Percentiles rank a stretch among this genome's conserved stretches.
These are phyloP conservation scores for Lithosia quadra DNA, from an alignment of 2,888 invertebrate genomes.

Conservation along the genomic window DNA sequence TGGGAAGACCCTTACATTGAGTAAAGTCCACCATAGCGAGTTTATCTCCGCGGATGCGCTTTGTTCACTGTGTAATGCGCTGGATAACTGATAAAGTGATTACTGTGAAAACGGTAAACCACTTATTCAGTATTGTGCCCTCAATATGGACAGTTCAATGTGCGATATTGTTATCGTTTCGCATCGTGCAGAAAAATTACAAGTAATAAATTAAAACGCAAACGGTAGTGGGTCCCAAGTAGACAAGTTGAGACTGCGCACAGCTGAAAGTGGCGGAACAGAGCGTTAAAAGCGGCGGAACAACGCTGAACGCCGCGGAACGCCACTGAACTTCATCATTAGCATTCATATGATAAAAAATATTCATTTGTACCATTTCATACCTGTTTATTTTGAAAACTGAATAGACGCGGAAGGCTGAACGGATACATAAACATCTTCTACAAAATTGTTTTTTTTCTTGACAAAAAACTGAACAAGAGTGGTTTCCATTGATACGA, in stretches of 20 bases:
- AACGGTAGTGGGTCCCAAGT: neutral
- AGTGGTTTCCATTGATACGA: no score
- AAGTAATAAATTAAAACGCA: neutral
- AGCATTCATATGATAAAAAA: constrained; percentile 2
- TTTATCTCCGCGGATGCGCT: neutral
- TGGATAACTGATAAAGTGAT: neutral
- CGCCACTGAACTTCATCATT: no score
- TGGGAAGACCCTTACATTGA: no score
- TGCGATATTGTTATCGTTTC: neutral
- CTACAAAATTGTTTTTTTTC: neutral
- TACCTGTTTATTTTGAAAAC: neutral
- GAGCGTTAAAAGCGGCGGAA: neutral
- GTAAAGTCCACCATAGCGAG: no score
- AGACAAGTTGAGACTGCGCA: neutral
- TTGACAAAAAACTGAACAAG: no score
- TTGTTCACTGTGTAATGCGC: neutral
- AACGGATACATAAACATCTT: neutral
- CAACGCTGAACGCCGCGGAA: no score
- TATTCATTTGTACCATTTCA: neutral
- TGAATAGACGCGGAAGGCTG: neutral
- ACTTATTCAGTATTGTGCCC: constrained; percentile 7
- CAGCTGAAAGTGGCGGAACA: neutral
- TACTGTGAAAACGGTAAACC: constrained; percentile 5
- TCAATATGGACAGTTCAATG: neutral
- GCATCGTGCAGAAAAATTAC: neutral